Base-by-base conservation (phyloP, 2,797 vertebrate species). In the Artibeus lituratus region DNA sequence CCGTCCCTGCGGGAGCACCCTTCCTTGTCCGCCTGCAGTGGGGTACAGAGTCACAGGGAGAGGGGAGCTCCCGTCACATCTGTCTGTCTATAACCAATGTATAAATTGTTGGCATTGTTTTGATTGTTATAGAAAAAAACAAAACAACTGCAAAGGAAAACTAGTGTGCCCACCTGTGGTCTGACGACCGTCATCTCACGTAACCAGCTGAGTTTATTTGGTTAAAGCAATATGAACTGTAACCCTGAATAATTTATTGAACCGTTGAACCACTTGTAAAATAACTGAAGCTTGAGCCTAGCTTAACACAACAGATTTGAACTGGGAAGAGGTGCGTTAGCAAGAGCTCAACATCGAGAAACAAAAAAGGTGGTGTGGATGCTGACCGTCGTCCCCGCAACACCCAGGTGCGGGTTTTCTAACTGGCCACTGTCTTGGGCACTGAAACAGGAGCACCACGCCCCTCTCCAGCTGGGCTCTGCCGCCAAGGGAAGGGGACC, bases 221-320 rank as follows among this genome's bases (percentile, higher is more conserved):
- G 97, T 90, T 96, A 97, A 97, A 97, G 88, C 76, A 39, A 95
- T 73, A 55, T 91, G 95, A 97, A 96, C 94, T 82, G 85, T 87
- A 95, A 91, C 95, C 76, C 76, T 96, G 95, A 96, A 97, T 95
- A 97, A 95, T 96, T 95, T 95, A 96, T 95, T 72, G 37, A 95
- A 93, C 95, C 95, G 95, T 90, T 94, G 97, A 97, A 87, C 95
- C 81, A 73, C 94, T 88, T 96, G 90, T 74, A 74, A 97, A 95
- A 97, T 97, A 97, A 95, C 67, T 92, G 97, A 95, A 96, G 94
- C 91, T 69, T 47, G 93, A 94, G 94, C 73, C 73, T 44, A 44
- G 83, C 95, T 97, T 89, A 92, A 92, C 94, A 91, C 80, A 96
- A 87, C 95, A 57, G 90, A 93, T 95, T 92, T 91, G 78, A 94